Percentiles rank a stretch among this genome's conserved stretches.
Conservation (phyloP, 2,797 vertebrate genomes). For the Salmo trutta region DNA sequence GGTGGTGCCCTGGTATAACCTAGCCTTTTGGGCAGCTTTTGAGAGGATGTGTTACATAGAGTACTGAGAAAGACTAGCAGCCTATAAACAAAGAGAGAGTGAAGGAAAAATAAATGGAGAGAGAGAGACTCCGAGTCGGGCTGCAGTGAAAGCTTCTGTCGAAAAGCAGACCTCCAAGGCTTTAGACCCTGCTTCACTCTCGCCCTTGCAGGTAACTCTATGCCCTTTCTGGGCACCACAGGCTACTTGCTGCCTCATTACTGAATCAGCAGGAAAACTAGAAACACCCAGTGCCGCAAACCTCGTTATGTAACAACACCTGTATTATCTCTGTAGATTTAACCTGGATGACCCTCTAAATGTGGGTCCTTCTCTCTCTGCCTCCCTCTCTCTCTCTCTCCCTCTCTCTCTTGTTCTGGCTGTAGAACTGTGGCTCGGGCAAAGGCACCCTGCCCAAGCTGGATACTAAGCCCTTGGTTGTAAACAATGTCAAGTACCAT, state of each 20-base stretch:
- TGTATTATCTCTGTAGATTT: conserved; percentile 8
- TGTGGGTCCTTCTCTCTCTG: background rate
- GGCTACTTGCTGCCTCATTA: background rate
- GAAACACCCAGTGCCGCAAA: background rate
- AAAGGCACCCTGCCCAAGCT: conserved; percentile 11
- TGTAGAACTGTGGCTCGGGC: conserved; percentile 17
- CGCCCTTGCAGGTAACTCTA: conserved; percentile 23
- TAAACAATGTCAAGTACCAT: conserved; percentile 14
- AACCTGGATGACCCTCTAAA: background rate
- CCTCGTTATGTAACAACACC: background rate
- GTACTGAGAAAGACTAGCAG: background rate
- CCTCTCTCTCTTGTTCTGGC: background rate
- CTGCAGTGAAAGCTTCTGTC: conserved; percentile 19
- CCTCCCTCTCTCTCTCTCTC: background rate
- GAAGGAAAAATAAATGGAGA: background rate
- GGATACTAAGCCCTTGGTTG: background rate
- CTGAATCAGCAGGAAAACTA: background rate
- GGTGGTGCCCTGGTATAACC: background rate
- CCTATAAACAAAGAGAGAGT: background rate
- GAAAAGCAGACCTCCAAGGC: background rate
- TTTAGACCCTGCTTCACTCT: conserved; percentile 4
- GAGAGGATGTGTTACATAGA: background rate
- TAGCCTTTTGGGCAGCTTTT: background rate
- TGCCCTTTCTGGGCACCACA: background rate
- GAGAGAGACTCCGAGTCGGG: background rate